Base-by-base conservation (phyloP, 1,140 invertebrate species). In the Caerostris darwini region DNA sequence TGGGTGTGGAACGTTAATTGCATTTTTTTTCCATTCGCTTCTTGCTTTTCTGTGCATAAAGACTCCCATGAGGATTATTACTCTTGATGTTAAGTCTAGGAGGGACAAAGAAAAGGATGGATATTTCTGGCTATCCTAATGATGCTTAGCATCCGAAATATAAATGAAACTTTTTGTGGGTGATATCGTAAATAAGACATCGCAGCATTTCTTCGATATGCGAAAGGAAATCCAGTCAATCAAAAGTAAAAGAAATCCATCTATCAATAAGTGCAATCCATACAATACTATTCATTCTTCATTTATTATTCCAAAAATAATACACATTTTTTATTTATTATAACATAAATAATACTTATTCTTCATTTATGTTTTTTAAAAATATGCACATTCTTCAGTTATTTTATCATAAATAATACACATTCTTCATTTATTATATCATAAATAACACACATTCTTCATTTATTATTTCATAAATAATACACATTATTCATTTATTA, bases 1-100 rank as follows among this genome's bases (percentile, higher is more conserved):
- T 90, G 57, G 34, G 71, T 59, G 71, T 71, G 50, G 90, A 88
- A 77, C 89, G 89, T 92, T 92, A 92, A 92, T 92, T 92, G 90
- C 67, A 69, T 92, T 85, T 92, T 92, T 91, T 1, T 77, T 92
- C 34, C 58, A 10, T 59, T 82, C 56, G 14, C 10, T 58, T 56
- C 57, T 19, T 56, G 87, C 87, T 89, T 89, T 59, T 90, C 57
- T 34, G 82, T 57, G 82, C 34, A 81, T 92, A 92, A 92, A 17
- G 61, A 67, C 90, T 67, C 90, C 59, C 90, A 19, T 53, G 54
- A 34, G 90, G 64, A 85, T 92, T 92, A 85, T 92, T 83, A 85
- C 85, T 92, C 90, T 92, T 92, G 90, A 92, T 92, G 90, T 85
- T 57, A 50, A 14, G 69, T 19, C n/a, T n/a, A 54, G 50, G 34